These are phyloP conservation scores for Scrobipalpa atriplicella DNA, from an alignment of 2,888 invertebrate genomes.

Conservation along the genomic window DNA sequence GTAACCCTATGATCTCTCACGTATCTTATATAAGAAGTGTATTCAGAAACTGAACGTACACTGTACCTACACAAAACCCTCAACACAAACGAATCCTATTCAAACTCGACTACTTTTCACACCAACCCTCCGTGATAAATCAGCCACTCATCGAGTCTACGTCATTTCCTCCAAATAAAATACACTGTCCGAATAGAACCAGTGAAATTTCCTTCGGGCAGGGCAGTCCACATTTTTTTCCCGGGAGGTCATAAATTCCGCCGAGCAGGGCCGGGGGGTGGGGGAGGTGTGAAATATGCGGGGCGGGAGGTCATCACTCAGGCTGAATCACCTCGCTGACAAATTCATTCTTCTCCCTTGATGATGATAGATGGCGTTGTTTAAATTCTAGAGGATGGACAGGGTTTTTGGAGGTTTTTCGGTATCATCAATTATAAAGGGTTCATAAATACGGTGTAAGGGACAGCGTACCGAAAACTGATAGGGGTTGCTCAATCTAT, in stretches of 20 bases:
- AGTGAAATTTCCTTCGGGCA: constrained; percentile 60
- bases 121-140: constrained; percentile 49
- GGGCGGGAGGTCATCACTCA: constrained; percentile 49
- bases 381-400: constrained; percentile 3
- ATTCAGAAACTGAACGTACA: no score
- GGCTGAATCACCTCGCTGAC: constrained; percentile 62
- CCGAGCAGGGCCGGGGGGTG: constrained; percentile 34
- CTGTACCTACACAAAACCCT: no score
- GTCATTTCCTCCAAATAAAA: constrained; percentile 69
- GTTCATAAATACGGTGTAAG: no score
- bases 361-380: not conserved
- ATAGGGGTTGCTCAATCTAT: no score
- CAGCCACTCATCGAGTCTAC: constrained; percentile 43
- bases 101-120: not conserved
- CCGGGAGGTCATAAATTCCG: constrained; percentile 60
- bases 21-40: no score
- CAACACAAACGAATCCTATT: not conserved
- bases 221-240: constrained; percentile 65
- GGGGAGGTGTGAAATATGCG: constrained; percentile 55
- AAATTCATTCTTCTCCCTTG: constrained; percentile 65
- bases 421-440: no score
- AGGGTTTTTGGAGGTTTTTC: not conserved
- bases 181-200: constrained; percentile 68
- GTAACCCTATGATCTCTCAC: no score
- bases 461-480: no score